Percentiles rank a stretch among this genome's conserved stretches.
Conservation (phyloP, 2,888 invertebrate species). For the Aspidiotus destructor region DNA sequence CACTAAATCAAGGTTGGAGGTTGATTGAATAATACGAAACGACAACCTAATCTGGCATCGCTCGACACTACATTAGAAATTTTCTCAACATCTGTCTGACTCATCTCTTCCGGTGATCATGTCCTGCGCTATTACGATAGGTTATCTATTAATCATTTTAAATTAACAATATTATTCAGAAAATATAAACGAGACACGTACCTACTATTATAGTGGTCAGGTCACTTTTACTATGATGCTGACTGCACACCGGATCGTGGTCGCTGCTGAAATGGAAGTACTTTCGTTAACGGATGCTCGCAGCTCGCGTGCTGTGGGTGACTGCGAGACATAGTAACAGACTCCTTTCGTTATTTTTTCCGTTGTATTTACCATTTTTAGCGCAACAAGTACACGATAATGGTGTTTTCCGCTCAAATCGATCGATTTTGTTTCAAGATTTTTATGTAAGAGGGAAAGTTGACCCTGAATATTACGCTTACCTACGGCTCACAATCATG, state of each 20-base stretch:
- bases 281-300: constrained; percentile 15
- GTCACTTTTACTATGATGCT: constrained; percentile 25
- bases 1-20: constrained; percentile 27
- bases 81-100: constrained; percentile 28
- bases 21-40: constrained; percentile 23
- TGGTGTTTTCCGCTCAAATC: constrained; percentile 15
- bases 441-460: constrained; percentile 29
- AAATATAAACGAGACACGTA: constrained; percentile 29
- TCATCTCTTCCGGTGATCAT: constrained; percentile 29
- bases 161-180: constrained; percentile 27
- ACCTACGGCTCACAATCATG: too few species aligned
- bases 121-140: constrained; percentile 20
- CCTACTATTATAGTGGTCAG: constrained; percentile 20
- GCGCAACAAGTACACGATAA: constrained; percentile 19
- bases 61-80: constrained; percentile 24
- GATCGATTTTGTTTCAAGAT: constrained; percentile 11
- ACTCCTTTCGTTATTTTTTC: too few species aligned
- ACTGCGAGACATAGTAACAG: too few species aligned
- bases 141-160: constrained; percentile 30
- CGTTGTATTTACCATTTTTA: constrained; percentile 24
- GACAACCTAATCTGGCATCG: constrained; percentile 25
- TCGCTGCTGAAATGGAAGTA: constrained; percentile 13
- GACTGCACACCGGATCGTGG: constrained; percentile 1
- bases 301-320: background rate
- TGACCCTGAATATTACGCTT: background rate